These are phyloP conservation scores for Noctua janthina DNA, from an alignment of 2,888 invertebrate species.

Conservation along the genomic window DNA sequence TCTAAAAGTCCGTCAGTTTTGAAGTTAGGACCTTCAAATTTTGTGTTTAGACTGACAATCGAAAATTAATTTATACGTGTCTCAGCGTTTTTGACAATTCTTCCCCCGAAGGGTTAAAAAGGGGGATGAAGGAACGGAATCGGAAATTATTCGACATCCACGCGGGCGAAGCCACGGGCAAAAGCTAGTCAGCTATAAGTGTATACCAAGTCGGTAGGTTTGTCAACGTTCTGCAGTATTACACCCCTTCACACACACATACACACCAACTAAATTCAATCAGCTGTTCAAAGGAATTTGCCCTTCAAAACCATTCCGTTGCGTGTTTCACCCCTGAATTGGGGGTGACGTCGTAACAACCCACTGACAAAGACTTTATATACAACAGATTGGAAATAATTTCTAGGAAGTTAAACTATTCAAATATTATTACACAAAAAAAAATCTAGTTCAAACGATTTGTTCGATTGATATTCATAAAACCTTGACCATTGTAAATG, in stretches of 20 bases:
- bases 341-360: conserved; percentile 19
- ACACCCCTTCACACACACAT: conserved; percentile 12
- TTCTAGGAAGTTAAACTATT: conserved; percentile 13
- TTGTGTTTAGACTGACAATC: no score
- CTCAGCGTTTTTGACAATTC: no score
- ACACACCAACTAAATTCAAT: conserved; percentile 31
- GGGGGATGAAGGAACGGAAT: no score
- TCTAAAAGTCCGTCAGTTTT: no score
- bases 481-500: conserved; percentile 47
- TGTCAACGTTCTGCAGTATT: conserved; percentile 14
- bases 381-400: conserved; percentile 6
- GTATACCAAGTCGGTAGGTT: conserved; percentile 1
- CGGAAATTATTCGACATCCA: no score
- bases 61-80: no score
- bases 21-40: no score
- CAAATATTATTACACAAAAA: background rate
- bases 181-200: background rate
- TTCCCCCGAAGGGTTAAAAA: no score
- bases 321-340: conserved; percentile 36
- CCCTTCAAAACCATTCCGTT: conserved; percentile 27
- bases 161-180: no score
- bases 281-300: conserved; percentile 42
- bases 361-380: background rate
- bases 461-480: conserved; percentile 27
- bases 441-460: conserved; percentile 31